Evolutionary conservation across 1,140 invertebrate species (phyloP).

Genomic region (Megalonaias nervosa): DNA sequence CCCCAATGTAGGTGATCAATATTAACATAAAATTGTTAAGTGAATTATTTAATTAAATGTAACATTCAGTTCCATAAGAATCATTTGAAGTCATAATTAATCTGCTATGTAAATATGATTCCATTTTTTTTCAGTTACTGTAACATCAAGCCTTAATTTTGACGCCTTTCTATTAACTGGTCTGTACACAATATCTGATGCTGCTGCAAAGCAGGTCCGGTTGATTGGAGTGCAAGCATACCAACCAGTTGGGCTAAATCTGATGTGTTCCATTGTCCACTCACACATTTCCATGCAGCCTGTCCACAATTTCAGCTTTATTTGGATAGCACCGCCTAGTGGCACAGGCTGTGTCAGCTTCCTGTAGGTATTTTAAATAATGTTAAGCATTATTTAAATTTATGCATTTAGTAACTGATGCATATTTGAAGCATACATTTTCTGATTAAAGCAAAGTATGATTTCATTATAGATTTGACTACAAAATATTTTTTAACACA

Average conservation of each 20-base stretch:
- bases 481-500: no score
- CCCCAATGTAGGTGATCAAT: no score
- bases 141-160: slow-evolving; percentile 66
- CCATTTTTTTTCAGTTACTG: slow-evolving; percentile 51
- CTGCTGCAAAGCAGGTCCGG: slow-evolving; percentile 43
- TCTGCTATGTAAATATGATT: no score
- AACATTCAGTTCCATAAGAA: no score
- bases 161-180: slow-evolving; percentile 72
- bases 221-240: slow-evolving; percentile 22
- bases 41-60: no score
- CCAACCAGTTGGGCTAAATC: slow-evolving; percentile 54
- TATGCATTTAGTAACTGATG: no score
- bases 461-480: no score
- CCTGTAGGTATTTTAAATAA: slow-evolving; percentile 62
- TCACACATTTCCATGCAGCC: slow-evolving; percentile 61
- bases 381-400: not conserved
- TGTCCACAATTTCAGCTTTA: slow-evolving; percentile 63
- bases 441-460: no score
- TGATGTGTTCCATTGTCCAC: slow-evolving; percentile 70
- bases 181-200: slow-evolving; percentile 63
- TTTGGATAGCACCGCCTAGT: slow-evolving; percentile 71
- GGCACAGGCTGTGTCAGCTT: slow-evolving; percentile 73
- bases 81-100: no score
- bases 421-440: no score
- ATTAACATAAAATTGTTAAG: no score